These are phyloP conservation scores for Stichodactyla helianthus DNA, from an alignment of 64 coral and sea anemone species.

Conservation along the genomic window DNA sequence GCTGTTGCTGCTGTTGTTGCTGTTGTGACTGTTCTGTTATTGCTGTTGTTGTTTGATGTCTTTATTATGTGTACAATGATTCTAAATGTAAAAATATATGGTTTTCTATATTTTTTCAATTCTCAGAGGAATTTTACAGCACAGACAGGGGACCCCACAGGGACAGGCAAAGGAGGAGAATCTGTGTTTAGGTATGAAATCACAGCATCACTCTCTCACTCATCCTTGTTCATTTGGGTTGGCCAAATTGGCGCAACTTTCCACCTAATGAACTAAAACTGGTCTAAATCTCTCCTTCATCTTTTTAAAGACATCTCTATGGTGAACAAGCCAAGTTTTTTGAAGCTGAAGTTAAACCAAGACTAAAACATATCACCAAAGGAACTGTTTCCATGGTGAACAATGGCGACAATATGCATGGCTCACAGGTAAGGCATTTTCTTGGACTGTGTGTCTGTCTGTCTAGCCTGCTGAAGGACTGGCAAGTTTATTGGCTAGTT, in stretches of 20 bases:
- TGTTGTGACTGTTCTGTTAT: not conserved
- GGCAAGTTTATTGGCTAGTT: too few species aligned
- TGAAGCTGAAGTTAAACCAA: slow-evolving; percentile 91
- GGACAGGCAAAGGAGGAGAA: slow-evolving; percentile 81
- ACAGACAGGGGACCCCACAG: slow-evolving; percentile 88
- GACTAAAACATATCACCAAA: slow-evolving; percentile 79
- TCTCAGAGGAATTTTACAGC: slow-evolving; percentile 86
- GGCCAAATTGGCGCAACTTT: not conserved
- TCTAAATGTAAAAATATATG: not conserved
- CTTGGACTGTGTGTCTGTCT: not conserved
- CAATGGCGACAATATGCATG: slow-evolving; percentile 97
- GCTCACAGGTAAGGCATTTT: slow-evolving; percentile 71
- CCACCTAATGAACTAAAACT: not conserved
- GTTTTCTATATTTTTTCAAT: not conserved
- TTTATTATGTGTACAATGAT: not conserved
- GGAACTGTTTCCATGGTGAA: slow-evolving; percentile 99
- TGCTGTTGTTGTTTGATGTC: too few species aligned
- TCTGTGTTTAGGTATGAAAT: slow-evolving; percentile 78
- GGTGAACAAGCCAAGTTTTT: slow-evolving; percentile 96
- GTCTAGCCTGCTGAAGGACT: not conserved
- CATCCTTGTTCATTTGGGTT: not conserved
- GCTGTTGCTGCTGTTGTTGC: not conserved
- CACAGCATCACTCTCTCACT: not conserved
- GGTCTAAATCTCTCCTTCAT: not conserved
- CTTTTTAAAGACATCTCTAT: slow-evolving; percentile 62